Percentiles rank a stretch among this genome's conserved stretches.
These are phyloP conservation scores for Lepidostoma basale DNA, from an alignment of 1,140 invertebrate genomes.

Conservation along the genomic window DNA sequence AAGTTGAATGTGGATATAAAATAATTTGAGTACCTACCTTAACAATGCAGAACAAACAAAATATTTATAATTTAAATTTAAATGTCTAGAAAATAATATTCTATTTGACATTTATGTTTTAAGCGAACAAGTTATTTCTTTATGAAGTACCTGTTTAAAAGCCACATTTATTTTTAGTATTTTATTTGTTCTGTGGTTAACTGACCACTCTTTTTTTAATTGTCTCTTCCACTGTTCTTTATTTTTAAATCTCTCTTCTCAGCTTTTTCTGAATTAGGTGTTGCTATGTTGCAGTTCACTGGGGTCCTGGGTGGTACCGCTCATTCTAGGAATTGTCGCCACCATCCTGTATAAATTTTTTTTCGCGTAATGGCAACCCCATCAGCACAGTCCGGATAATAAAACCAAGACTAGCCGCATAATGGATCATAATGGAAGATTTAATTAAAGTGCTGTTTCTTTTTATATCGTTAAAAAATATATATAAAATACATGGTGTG, in stretches of 20 bases:
- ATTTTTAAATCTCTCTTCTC: neutral
- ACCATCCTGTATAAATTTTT: slow-evolving; percentile 42
- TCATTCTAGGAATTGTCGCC: slow-evolving; percentile 42
- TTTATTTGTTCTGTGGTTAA: too few relatives aligned
- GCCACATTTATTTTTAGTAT: too few relatives aligned
- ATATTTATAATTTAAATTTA: too few relatives aligned
- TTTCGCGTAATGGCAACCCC: slow-evolving; percentile 37
- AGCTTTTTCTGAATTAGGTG: slow-evolving; percentile 33
- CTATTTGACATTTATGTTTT: too few relatives aligned
- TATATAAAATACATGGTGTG: neutral
- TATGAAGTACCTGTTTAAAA: too few relatives aligned
- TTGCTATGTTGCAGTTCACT: slow-evolving; percentile 46
- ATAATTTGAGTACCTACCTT: too few relatives aligned
- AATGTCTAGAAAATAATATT: too few relatives aligned
- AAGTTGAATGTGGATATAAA: too few relatives aligned
- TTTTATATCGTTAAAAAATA: neutral
- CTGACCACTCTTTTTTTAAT: too few relatives aligned
- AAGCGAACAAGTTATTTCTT: too few relatives aligned
- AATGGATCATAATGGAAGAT: neutral
- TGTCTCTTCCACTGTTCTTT: neutral
- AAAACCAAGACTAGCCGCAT: neutral
- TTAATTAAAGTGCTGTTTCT: neutral
- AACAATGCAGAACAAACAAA: too few relatives aligned
- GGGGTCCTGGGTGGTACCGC: slow-evolving; percentile 40
- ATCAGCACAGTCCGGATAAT: neutral